Evolutionary conservation across 2,888 invertebrate species (phyloP).

Genomic region (Acrocera orbiculus): DNA sequence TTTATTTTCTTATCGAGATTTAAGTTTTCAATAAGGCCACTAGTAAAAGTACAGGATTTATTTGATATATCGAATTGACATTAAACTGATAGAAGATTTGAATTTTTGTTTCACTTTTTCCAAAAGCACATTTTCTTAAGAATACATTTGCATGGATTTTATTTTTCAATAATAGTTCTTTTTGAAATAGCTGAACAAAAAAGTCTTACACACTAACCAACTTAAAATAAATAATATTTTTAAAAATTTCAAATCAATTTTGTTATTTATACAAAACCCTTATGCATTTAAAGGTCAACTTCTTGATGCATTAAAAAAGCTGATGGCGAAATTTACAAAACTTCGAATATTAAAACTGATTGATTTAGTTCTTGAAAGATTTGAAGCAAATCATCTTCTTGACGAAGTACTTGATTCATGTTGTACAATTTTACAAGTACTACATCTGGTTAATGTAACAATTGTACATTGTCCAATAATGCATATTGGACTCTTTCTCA

Average conservation of each 20-base stretch:
- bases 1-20: too few species aligned
- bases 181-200: too few species aligned
- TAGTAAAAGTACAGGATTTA: too few species aligned
- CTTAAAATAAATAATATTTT: neutral
- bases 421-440: conserved; percentile 39
- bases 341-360: conserved; percentile 47
- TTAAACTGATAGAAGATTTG: too few species aligned
- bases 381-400: conserved; percentile 50
- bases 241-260: too few species aligned
- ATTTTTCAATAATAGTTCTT: too few species aligned
- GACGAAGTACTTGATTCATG: conserved; percentile 52
- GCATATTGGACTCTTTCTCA: conserved; percentile 58
- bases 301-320: conserved; percentile 43
- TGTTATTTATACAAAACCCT: too few species aligned
- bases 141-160: too few species aligned
- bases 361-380: conserved; percentile 55
- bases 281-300: conserved; percentile 34
- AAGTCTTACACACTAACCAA: neutral
- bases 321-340: conserved; percentile 46
- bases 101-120: neutral
- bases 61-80: too few species aligned
- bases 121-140: too few species aligned
- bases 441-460: conserved; percentile 59
- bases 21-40: too few species aligned
- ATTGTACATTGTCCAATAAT: conserved; percentile 48